Evolutionary conservation across 1,140 invertebrate genomes (phyloP), one percentile per base, ranked within the genome.

Genomic region (Epicauta chinensis): DNA sequence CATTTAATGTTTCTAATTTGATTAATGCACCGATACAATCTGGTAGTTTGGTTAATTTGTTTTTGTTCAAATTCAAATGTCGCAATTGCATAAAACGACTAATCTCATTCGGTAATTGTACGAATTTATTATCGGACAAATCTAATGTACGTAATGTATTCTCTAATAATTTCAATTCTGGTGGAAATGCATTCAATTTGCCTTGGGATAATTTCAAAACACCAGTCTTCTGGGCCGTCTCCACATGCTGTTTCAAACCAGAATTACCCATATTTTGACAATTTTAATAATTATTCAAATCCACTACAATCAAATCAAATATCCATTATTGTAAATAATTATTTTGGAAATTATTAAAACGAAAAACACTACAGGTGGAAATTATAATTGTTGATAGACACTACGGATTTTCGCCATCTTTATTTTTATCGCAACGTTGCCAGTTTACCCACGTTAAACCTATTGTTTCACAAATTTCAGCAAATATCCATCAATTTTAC

Each of bases 221-320:
- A 3, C 93, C 93, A 16, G 93, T 97, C 74, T 96, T 97, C 53
- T 90, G 82, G 1, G 93, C 91, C 23, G 85, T 95, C 66, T 95
- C 90, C 64, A 93, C 82, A 69, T 95, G 93, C 63, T 91, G 87
- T 71, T 93, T 93, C 34, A 94, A 70, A 31, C 81, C 81, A 40
- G 87, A 82, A 73, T 93, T 95, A 40, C 92, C 92, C 91, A 94
- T 94, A 53, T 35, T 49, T 39, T 3, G 10, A 17, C 16, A 30
- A 30, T 34, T 23, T 23, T 23, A 23, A 23, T 23, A 3, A n/a
- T 23, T 23, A 23, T 23, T 23, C 7, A 23, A 23, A 5, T 5
- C 23, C 1, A 7, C n/a, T 23, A 23, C 4, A 23, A 23, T 23
- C n/a, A n/a, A 23, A 23, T 7, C 7, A 23, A 23, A 23, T 23